Base-by-base conservation (phyloP, 2,888 invertebrate genomes). In the Harpagoxenus sublaevis region DNA sequence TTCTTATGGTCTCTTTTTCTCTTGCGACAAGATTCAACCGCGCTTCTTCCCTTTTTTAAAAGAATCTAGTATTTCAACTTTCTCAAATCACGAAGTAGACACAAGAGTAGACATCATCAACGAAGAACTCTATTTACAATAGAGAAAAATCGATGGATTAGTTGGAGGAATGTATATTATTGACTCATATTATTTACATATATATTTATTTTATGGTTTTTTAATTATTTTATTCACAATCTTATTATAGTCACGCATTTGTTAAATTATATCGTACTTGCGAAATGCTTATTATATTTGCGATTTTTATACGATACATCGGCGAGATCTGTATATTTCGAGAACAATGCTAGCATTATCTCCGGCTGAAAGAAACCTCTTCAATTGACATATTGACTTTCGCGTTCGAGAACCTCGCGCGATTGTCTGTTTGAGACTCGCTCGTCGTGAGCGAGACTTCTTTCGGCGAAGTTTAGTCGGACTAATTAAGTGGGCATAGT, bases 321-420 rank as follows among this genome's bases (percentile, higher is more conserved):
- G 15, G 8, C 12, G 42, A 28, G 15, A 65, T 12, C 23, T 12
- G 79, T 84, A 78, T 78, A 85, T 87, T 85, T 74, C 55, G 68
- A 55, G 84, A 83, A 89, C 88, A 87, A 86, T 89, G 75, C 79
- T 74, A 71, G 66, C 83, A 88, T 89, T 89, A 83, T 86, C 74
- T 84, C 35, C 62, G 55, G 28, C 70, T 77, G 82, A 62, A 73
- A 35, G 57, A 66, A 62, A 42, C 51, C 51, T 53, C 45, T 60
- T 63, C 81, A 81, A 86, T 89, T 75, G 86, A 89, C 82, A 83
- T 86, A 84, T 88, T 89, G 77, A 84, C 62, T 28, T 28, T 83
- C 73, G 57, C 55, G 79, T 57, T 73, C 15, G 42, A 65, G 65
- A 62, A 23, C 39, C 66, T 65, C 71, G 28, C 83, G 74, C 78